Base-by-base conservation (phyloP, 2,888 invertebrate species). In the Apamea sordens region DNA sequence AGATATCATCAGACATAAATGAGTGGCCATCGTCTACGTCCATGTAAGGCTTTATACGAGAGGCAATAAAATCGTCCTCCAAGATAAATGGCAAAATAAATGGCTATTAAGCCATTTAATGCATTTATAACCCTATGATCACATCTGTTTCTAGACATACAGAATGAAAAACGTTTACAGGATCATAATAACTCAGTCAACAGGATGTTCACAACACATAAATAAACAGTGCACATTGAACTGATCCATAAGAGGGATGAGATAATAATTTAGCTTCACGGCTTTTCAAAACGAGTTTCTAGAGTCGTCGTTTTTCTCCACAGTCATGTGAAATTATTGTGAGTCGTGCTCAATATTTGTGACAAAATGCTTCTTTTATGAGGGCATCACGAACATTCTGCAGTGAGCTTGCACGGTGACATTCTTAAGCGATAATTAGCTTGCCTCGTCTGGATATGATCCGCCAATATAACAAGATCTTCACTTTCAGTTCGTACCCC, bases 391-490 rank as follows among this genome's bases (percentile, higher is more conserved):
- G 83, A 87, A 68, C 56, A 50, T 67, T 74, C 36, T 65, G 73
- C 73, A 79, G 50, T 79, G 71, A 85, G 56, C 77, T 79, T 64
- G 79, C 56, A 59, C 36, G 76, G 86, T 83, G 87, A 88, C 89
- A 91, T 91, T 90, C 87, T 79, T 73, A 79, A 73, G 78, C 67
- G 85, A 86, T 90, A 90, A 90, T 90, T 91, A 88, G 44, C 79
- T 53, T 5, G 79, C 61, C 83, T 81, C 80, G 86, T 64, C 77
- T 79, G 69, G 41, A 50, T 80, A 76, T 79, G 75, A 76, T 76
- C 76, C 63, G 63, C 86, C 86, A 89, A 50, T 72, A 68, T 83
- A 81, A 61, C 36, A 47, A 86, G 87, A 85, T 61, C 85, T 67
- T 71, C 72, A 69, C 32, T 77, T 77, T 81, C 73, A 77, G 64